Evolutionary conservation across 2,113 vertebrate species (phyloP).

Genomic region (Thryonomys swinderianus): DNA sequence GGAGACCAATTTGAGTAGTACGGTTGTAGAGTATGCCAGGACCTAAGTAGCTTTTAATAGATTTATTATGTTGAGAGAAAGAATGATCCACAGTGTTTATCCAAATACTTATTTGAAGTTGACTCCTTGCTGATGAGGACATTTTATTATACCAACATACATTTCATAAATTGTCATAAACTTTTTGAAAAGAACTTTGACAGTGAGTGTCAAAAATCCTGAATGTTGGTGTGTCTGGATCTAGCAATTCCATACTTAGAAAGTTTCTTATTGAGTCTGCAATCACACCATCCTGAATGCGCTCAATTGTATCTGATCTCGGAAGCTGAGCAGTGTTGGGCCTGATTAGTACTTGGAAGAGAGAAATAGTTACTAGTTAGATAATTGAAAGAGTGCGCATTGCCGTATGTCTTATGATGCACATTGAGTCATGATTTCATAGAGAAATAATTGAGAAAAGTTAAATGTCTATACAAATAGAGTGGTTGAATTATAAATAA

Average conservation of each 20-base stretch:
- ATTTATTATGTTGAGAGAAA: slow-evolving; percentile 30
- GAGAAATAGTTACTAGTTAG: slow-evolving; percentile 53
- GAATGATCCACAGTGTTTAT: background rate
- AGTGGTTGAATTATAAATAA: slow-evolving; percentile 19
- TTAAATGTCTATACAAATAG: slow-evolving; percentile 29
- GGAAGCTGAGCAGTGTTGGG: no score
- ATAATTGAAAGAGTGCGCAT: background rate
- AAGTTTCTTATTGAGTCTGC: no score
- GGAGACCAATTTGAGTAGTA: background rate
- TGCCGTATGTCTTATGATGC: background rate
- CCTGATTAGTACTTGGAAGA: no score
- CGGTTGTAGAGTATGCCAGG: background rate
- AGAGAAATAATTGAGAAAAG: slow-evolving; percentile 38
- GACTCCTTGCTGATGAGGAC: background rate
- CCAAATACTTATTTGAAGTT: slow-evolving; percentile 28
- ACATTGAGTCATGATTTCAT: background rate
- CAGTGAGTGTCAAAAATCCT: background rate
- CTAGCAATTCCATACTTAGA: background rate
- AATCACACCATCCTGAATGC: no score
- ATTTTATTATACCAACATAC: background rate
- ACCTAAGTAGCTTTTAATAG: background rate
- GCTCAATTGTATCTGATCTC: no score
- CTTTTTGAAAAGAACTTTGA: slow-evolving; percentile 49
- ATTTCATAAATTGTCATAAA: background rate
- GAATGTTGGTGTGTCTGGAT: slow-evolving; percentile 25